Evolutionary conservation across 2,888 invertebrate genomes (phyloP).

Genomic region (Perizoma flavofasciatum): DNA sequence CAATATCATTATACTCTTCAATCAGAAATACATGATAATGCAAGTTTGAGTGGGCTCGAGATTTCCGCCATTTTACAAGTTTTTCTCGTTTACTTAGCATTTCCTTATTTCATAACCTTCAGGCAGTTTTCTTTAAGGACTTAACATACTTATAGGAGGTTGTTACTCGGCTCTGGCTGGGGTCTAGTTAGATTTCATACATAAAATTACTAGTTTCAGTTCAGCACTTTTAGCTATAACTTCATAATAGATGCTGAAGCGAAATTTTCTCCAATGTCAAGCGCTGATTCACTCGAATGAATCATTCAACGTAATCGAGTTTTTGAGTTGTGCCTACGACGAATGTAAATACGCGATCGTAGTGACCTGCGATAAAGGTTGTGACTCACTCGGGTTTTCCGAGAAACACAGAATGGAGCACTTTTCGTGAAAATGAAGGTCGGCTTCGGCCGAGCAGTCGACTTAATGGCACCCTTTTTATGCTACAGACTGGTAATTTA

Average conservation of each 20-base stretch:
- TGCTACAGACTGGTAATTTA: conserved; percentile 47
- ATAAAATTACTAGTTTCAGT: conserved; percentile 1
- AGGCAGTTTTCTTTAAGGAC: conserved; percentile 37
- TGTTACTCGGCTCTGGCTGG: no score
- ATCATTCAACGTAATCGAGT: conserved; percentile 80
- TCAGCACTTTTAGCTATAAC: conserved; percentile 8
- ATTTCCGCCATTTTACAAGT: conserved; percentile 52
- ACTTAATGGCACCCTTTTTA: conserved; percentile 51
- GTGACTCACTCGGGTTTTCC: conserved; percentile 83
- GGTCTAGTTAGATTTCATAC: no score
- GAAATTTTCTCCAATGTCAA: conserved; percentile 66
- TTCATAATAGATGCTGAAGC: conserved; percentile 39
- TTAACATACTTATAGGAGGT: conserved; percentile 25
- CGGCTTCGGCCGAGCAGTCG: conserved; percentile 51
- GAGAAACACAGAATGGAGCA: conserved; percentile 69
- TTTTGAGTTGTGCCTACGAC: conserved; percentile 79
- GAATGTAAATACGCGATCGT: conserved; percentile 78
- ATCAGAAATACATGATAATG: conserved; percentile 20
- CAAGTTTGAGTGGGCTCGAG: conserved; percentile 20
- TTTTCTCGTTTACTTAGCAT: conserved; percentile 53
- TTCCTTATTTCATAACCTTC: conserved; percentile 55
- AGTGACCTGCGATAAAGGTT: conserved; percentile 71
- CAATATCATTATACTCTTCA: conserved; percentile 9
- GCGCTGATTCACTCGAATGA: conserved; percentile 77
- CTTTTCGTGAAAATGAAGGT: conserved; percentile 81